Conservation (phyloP, 2,888 invertebrate genomes). For the Phaonia tiefii region DNA sequence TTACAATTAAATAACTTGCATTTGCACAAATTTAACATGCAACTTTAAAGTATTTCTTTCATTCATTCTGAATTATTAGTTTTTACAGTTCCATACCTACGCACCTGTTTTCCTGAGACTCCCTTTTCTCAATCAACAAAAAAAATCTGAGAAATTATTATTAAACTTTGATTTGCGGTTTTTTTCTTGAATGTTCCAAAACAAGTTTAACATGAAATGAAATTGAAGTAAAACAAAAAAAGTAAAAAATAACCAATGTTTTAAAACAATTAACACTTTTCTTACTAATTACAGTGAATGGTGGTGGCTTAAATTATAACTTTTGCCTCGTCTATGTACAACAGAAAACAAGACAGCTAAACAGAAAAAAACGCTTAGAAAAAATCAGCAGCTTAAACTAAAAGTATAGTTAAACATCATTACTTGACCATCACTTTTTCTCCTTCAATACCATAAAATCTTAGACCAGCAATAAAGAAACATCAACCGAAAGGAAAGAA, state of each 20-base stretch:
- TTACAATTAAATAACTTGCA: too few relatives aligned
- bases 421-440: slow-evolving; percentile 36
- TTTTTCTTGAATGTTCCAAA: background rate
- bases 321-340: too few relatives aligned
- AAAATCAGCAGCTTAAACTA: slow-evolving; percentile 38
- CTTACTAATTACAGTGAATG: slow-evolving; percentile 54
- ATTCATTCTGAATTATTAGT: too few relatives aligned
- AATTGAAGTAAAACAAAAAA: background rate
- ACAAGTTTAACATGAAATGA: slow-evolving; percentile 19
- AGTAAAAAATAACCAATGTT: background rate
- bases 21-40: too few relatives aligned
- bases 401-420: slow-evolving; percentile 38
- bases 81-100: background rate
- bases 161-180: slow-evolving; percentile 15
- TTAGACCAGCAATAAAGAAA: background rate
- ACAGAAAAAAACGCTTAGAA: slow-evolving; percentile 1
- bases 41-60: too few relatives aligned
- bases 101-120: slow-evolving; percentile 13
- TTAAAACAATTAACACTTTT: slow-evolving; percentile 55
- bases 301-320: slow-evolving; percentile 12
- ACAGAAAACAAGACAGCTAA: background rate
- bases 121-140: too few relatives aligned
- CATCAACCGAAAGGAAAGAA: background rate
- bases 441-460: background rate
- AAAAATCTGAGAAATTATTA: slow-evolving; percentile 16